These are phyloP conservation scores for Caenorhabditis virilis DNA, from an alignment of 2,888 invertebrate genomes.

Conservation along the genomic window DNA sequence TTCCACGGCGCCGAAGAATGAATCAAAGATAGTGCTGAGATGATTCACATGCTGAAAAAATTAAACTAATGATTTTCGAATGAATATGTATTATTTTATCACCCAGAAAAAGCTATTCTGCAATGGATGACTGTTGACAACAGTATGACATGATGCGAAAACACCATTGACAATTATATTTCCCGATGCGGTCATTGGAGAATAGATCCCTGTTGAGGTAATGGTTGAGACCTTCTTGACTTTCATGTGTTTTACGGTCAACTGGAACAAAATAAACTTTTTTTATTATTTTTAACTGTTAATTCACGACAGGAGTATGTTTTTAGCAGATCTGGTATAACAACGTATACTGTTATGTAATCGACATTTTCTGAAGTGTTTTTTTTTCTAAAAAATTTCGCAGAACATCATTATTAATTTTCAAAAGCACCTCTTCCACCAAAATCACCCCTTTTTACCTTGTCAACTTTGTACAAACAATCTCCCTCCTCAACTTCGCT, in stretches of 20 bases:
- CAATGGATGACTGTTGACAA: conserved; percentile 47
- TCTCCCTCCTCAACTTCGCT: conserved; percentile 60
- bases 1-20: neutral
- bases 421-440: too few species aligned
- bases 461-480: conserved; percentile 55
- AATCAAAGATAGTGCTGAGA: neutral
- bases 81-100: neutral
- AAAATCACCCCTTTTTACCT: conserved; percentile 10
- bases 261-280: conserved; percentile 15
- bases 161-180: conserved; percentile 57
- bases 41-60: conserved; percentile 1
- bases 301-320: too few species aligned
- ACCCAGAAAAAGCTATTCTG: conserved; percentile 54
- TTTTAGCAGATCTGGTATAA: too few species aligned
- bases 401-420: too few species aligned
- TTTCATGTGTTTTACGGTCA: neutral
- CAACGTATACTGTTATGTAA: too few species aligned
- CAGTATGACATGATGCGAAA: conserved; percentile 57
- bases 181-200: conserved; percentile 60
- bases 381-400: too few species aligned
- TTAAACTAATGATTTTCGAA: neutral
- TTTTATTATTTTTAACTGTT: neutral
- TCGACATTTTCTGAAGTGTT: too few species aligned
- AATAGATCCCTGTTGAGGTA: conserved; percentile 56
- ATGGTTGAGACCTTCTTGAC: conserved; percentile 46